A percentile compares a stretch with the other conserved stretches of the same genome.
Evolutionary conservation across 2,113 vertebrate genomes (phyloP).

Genomic region (Rhinogobius similis): DNA sequence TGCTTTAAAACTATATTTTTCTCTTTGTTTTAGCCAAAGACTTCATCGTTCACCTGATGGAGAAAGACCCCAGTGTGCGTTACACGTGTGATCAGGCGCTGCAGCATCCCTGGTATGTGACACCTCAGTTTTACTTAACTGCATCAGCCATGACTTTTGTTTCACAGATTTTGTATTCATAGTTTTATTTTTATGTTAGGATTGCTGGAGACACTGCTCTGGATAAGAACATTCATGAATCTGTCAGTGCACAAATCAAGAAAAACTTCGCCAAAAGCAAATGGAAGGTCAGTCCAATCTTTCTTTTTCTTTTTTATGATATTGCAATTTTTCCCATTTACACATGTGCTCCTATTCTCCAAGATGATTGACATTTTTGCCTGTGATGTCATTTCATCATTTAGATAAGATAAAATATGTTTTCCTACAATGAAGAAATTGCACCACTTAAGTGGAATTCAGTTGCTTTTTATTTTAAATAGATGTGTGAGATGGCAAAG

Average conservation of each 20-base stretch:
- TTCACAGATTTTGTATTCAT: not conserved
- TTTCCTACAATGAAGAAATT: not conserved
- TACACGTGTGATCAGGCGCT: slow-evolving; percentile 95
- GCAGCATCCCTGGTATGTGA: slow-evolving; percentile 91
- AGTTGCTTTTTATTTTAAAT: no score
- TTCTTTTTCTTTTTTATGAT: not conserved
- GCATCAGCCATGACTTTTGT: not conserved
- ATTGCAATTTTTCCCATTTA: not conserved
- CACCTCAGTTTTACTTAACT: not conserved
- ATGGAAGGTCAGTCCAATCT: slow-evolving; percentile 88
- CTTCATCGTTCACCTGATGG: slow-evolving; percentile 95
- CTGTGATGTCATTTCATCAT: not conserved
- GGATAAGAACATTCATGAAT: slow-evolving; percentile 98
- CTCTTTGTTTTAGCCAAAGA: slow-evolving; percentile 85
- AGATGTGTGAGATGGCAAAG: no score
- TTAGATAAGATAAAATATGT: not conserved
- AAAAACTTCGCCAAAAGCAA: slow-evolving; percentile 99
- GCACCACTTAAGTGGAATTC: not conserved
- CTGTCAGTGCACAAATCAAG: slow-evolving; percentile 96
- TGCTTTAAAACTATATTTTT: not conserved
- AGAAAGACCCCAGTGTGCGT: slow-evolving; percentile 86
- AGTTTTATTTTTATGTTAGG: slow-evolving; percentile 70
- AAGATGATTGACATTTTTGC: not conserved
- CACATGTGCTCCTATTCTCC: not conserved
- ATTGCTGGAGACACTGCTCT: slow-evolving; percentile 95